Evolutionary conservation across 2,888 invertebrate species (phyloP).

Genomic region (Rhopalosiphum nymphaeae): DNA sequence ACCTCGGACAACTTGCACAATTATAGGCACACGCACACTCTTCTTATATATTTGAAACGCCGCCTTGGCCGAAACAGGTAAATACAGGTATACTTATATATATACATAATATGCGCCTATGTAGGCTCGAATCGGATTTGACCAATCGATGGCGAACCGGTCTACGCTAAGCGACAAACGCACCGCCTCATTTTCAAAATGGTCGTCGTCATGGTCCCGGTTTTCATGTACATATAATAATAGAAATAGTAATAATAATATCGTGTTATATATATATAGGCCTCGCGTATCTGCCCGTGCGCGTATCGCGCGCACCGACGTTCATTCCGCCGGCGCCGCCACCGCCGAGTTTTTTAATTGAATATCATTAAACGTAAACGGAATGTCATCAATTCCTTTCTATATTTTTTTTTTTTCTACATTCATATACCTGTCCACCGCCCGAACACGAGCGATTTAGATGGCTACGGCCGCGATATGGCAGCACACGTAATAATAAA

Average conservation of each 20-base stretch:
- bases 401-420: neutral
- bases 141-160: conserved; percentile 62
- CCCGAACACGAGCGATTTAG: neutral
- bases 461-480: neutral
- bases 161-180: conserved; percentile 31
- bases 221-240: conserved; percentile 30
- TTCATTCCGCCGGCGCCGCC: neutral
- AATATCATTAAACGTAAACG: conserved; percentile 30
- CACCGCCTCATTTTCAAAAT: conserved; percentile 64
- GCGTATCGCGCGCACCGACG: neutral
- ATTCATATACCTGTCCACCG: neutral
- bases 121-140: conserved; percentile 55
- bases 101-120: neutral
- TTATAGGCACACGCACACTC: neutral
- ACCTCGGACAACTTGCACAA: neutral
- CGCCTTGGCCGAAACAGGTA: conserved; percentile 1
- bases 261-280: neutral
- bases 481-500: neutral
- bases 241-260: neutral
- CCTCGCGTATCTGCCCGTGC: neutral
- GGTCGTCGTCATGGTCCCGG: conserved; percentile 63
- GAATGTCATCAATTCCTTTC: conserved; percentile 35
- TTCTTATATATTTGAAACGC: neutral
- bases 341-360: conserved; percentile 33
- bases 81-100: neutral